Percentiles rank a stretch among this genome's conserved stretches.
phyloP scores from a whole-genome alignment of 2,113 vertebrate genomes.

The Amblyornis subalaris region DNA sequence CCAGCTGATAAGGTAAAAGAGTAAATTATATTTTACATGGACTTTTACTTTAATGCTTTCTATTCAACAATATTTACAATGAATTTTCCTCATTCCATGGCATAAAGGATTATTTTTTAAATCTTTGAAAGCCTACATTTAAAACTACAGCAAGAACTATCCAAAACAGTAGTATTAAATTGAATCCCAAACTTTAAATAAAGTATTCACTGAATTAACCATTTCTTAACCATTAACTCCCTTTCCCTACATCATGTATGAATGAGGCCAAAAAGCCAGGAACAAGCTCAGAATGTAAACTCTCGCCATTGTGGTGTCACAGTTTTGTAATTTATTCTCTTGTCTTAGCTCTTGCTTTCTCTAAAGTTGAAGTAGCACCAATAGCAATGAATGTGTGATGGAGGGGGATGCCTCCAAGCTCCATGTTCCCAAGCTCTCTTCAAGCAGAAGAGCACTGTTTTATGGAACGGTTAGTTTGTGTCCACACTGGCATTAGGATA shows the following conservation, averaged over 20 bases:
- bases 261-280: neutral
- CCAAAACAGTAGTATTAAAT: neutral
- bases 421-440: fast-evolving
- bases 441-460: neutral
- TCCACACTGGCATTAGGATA: neutral
- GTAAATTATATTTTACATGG: neutral
- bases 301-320: neutral
- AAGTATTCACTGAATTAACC: neutral
- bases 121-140: neutral
- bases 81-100: neutral
- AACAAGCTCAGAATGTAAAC: neutral
- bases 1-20: neutral
- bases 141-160: neutral
- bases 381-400: neutral
- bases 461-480: neutral
- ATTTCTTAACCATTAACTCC: neutral
- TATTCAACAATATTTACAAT: neutral
- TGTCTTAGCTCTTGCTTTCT: neutral
- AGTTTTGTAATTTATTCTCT: neutral
- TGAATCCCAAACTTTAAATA: neutral
- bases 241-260: neutral
- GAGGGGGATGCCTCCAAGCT: neutral
- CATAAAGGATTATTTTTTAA: neutral
- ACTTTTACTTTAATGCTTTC: neutral
- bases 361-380: neutral